Conservation (phyloP, 2,888 invertebrate species). For the Lamproptera curius region DNA sequence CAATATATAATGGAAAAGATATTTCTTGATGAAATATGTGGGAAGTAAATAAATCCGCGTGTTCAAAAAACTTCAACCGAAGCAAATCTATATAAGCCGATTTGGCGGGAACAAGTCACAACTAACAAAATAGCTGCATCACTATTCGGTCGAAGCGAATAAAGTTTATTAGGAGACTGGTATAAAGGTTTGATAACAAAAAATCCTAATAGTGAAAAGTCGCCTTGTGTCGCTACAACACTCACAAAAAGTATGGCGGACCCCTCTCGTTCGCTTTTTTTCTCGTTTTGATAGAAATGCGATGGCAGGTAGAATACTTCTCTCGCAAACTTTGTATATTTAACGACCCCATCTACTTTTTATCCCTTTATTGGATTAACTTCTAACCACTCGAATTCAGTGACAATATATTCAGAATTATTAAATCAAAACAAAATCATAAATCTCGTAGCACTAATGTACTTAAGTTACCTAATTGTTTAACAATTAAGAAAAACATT, state of each 20-base stretch:
- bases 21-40: too few species aligned
- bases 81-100: constrained; percentile 11
- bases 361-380: constrained; percentile 28
- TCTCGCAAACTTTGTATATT: constrained; percentile 58
- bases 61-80: constrained; percentile 4
- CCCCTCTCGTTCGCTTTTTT: constrained; percentile 68
- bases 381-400: constrained; percentile 18
- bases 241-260: constrained; percentile 63
- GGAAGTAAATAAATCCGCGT: too few species aligned
- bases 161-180: constrained; percentile 72
- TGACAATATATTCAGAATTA: too few species aligned
- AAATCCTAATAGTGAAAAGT: constrained; percentile 63
- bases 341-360: constrained; percentile 28
- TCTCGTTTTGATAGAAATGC: constrained; percentile 60
- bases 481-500: too few species aligned
- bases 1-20: too few species aligned
- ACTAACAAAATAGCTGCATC: constrained; percentile 27
- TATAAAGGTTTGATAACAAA: constrained; percentile 68
- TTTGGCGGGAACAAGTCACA: constrained; percentile 27
- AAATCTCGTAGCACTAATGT: too few species aligned
- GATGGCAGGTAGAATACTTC: constrained; percentile 62
- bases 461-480: too few species aligned
- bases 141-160: constrained; percentile 54
- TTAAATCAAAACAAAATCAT: too few species aligned
- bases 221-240: constrained; percentile 61